These are phyloP conservation scores for Vanessa tameamea DNA, from an alignment of 1,140 invertebrate genomes.

Conservation along the genomic window DNA sequence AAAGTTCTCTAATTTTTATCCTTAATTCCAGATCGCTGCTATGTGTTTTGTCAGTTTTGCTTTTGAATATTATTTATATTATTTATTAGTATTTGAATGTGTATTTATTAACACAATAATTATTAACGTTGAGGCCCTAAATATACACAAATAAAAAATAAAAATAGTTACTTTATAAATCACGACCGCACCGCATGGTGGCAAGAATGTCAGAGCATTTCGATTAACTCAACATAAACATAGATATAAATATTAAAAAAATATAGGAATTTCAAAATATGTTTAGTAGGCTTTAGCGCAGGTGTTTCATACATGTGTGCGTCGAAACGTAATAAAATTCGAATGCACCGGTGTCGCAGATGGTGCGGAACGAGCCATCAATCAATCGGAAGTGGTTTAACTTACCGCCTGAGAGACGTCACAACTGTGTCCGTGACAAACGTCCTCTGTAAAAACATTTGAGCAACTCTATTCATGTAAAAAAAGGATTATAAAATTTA, in stretches of 20 bases:
- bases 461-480: neutral
- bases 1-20: no score
- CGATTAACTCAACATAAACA: neutral
- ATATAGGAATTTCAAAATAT: neutral
- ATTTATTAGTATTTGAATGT: no score
- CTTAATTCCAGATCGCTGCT: no score
- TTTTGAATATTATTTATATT: no score
- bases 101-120: no score
- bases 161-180: no score
- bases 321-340: constrained; percentile 8
- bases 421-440: neutral
- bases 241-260: neutral
- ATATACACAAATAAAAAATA: no score
- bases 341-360: neutral
- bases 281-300: neutral
- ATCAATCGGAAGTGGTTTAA: constrained; percentile 13
- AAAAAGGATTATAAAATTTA: neutral
- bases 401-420: neutral
- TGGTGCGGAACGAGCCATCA: constrained; percentile 13
- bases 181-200: no score
- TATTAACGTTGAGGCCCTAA: neutral
- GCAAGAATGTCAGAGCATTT: no score
- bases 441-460: neutral
- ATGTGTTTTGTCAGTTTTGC: no score
- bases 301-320: neutral